phyloP scores from a whole-genome alignment of 1,140 invertebrate genomes.

The Glossosoma conforme region DNA sequence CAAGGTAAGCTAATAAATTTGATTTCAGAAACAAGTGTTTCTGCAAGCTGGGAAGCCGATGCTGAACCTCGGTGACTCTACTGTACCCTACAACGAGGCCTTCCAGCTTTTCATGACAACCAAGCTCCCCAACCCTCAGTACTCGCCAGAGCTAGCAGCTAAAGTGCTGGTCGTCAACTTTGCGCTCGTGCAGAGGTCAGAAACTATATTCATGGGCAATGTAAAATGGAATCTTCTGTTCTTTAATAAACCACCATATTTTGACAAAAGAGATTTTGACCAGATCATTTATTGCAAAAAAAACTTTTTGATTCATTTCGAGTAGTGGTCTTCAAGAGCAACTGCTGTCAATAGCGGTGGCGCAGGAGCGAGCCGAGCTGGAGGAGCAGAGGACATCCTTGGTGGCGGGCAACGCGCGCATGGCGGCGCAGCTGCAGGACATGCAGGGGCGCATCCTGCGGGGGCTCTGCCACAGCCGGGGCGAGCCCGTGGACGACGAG shows the following conservation, averaged over 20 bases:
- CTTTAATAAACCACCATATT: too few species aligned
- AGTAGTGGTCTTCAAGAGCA: constrained; percentile 89
- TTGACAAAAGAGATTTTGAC: too few species aligned
- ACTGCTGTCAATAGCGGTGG: constrained; percentile 82
- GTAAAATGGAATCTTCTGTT: too few species aligned
- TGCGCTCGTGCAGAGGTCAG: constrained; percentile 70
- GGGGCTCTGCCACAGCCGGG: constrained; percentile 73
- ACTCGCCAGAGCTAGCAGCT: constrained; percentile 81
- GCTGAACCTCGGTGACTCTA: constrained; percentile 68
- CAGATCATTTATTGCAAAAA: too few species aligned
- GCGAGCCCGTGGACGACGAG: constrained; percentile 88
- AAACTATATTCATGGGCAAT: background rate
- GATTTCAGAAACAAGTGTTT: constrained; percentile 57
- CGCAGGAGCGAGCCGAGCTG: constrained; percentile 82
- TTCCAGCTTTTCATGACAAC: constrained; percentile 86
- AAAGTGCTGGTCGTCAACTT: constrained; percentile 91
- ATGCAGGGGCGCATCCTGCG: constrained; percentile 86
- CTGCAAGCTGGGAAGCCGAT: constrained; percentile 44
- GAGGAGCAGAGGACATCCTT: constrained; percentile 80
- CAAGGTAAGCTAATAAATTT: constrained; percentile 31
- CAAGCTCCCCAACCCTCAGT: constrained; percentile 85
- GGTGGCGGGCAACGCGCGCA: constrained; percentile 78
- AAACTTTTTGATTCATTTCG: too few species aligned
- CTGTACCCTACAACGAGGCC: constrained; percentile 66
- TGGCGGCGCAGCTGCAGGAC: constrained; percentile 72